Evolutionary conservation across 1,140 invertebrate species (phyloP), one percentile per base, ranked within the genome.

Genomic region (Hesperophylax magnus): DNA sequence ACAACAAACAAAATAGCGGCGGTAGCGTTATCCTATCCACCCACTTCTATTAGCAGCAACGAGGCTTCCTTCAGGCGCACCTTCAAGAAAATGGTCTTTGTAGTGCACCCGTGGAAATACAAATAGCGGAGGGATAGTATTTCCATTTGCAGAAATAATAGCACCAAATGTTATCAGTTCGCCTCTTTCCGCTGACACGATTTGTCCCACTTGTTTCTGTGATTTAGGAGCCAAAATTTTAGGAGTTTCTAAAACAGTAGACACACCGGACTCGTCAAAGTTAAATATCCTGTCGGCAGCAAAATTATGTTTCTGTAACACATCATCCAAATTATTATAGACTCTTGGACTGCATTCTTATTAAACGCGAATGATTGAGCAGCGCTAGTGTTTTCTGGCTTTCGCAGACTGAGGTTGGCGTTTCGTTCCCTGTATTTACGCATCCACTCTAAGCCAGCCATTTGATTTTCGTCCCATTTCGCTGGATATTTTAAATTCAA

Each of bases 231-330:
- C 84, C 65, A 85, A 77, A 60, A 88, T 54, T 85, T 87, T 89
- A 6, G 85, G 84, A 17, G 86, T 83, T 15, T 82, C 71, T 60
- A 86, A 79, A 63, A 88, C 87, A 15, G 86, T 87, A 18, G 85
- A 85, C 61, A 90, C 83, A 11, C 88, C 89, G 5, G 89, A 89
- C 84, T 91, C 90, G 82, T 91, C 88, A 24, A 88, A 85, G 84
- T 91, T 91, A 80, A 84, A 91, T 34, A 91, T 89, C 34, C 82
- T 61, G 56, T 85, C 85, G 18, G 84, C 78, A 84, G 83, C 61
- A 81, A 88, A 87, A 27, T 85, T 85, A 85, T 86, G 69, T 84
- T 69, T 74, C 24, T 67, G 18, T 20, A 88, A 88, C 18, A 83
- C 78, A 24, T 81, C 60, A 1, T 87, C 85, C 65, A 75, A 56